Evolutionary conservation across 2,113 vertebrate genomes (phyloP).

Genomic region (Urocolius indicus): DNA sequence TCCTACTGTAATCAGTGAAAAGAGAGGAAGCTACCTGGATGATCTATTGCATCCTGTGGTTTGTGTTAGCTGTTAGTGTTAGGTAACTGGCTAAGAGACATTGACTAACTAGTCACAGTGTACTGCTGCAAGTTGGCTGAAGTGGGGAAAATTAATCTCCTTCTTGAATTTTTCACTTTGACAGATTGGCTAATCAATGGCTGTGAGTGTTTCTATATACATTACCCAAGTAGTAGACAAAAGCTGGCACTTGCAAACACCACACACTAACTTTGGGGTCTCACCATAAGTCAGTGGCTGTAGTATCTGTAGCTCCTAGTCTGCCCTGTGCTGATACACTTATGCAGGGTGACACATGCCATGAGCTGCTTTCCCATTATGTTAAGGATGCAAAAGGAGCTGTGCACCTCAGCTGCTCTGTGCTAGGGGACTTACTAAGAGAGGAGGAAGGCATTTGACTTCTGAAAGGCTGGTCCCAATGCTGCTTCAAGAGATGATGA

Average conservation of each 20-base stretch:
- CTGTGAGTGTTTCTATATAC: background rate
- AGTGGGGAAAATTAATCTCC: background rate
- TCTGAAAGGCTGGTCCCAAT: background rate
- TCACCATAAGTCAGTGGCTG: background rate
- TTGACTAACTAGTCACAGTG: background rate
- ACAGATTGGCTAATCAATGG: background rate
- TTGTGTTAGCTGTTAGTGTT: background rate
- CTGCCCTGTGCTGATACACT: accelerated
- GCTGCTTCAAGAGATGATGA: background rate
- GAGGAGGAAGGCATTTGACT: background rate
- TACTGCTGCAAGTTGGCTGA: background rate
- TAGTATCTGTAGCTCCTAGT: background rate
- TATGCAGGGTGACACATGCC: background rate
- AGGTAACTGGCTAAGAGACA: background rate
- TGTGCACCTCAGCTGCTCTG: background rate
- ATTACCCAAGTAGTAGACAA: no score
- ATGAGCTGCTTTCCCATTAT: background rate
- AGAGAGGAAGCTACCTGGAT: background rate
- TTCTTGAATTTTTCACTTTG: background rate
- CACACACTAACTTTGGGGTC: background rate
- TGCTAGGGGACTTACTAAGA: background rate
- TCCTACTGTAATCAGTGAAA: background rate
- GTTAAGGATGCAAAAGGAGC: background rate
- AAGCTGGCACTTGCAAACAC: background rate
- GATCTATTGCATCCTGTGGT: background rate